Conservation (phyloP, 53 echinoderm and acorn worm species). For the Hippasteria phrygiana region DNA sequence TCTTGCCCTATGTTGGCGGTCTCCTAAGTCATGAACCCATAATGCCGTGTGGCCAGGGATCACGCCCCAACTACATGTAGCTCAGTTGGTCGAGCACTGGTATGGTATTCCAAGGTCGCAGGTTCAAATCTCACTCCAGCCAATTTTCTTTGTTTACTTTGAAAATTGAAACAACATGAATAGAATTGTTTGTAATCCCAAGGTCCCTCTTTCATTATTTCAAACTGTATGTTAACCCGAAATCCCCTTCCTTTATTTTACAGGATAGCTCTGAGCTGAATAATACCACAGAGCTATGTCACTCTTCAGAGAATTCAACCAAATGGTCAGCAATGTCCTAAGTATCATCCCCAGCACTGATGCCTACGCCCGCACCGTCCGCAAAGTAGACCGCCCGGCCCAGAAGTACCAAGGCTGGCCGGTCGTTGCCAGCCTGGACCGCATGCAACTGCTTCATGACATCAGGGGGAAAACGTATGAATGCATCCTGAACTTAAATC, state of each 20-base stretch:
- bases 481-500: conserved; percentile 71
- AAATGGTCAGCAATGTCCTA: conserved; percentile 74
- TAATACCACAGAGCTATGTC: background rate
- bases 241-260: background rate
- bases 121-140: too few relatives aligned
- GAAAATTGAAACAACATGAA: too few relatives aligned
- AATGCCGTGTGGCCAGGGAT: too few relatives aligned
- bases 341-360: conserved; percentile 76
- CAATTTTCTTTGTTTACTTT: too few relatives aligned
- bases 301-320: conserved; percentile 47
- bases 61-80: too few relatives aligned
- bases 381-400: conserved; percentile 72
- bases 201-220: too few relatives aligned
- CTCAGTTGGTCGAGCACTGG: too few relatives aligned
- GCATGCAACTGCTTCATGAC: conserved; percentile 79
- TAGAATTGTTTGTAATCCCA: too few relatives aligned
- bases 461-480: conserved; percentile 78
- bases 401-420: conserved; percentile 72
- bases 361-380: conserved; percentile 51
- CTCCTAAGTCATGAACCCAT: too few relatives aligned
- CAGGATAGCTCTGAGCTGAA: background rate
- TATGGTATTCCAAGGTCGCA: too few relatives aligned
- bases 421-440: conserved; percentile 59
- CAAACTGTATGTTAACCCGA: too few relatives aligned
- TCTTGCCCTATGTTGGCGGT: too few relatives aligned